Percentiles rank a stretch among this genome's conserved stretches.
Conservation (phyloP, 2,888 invertebrate species). For the Endomychus coccineus region DNA sequence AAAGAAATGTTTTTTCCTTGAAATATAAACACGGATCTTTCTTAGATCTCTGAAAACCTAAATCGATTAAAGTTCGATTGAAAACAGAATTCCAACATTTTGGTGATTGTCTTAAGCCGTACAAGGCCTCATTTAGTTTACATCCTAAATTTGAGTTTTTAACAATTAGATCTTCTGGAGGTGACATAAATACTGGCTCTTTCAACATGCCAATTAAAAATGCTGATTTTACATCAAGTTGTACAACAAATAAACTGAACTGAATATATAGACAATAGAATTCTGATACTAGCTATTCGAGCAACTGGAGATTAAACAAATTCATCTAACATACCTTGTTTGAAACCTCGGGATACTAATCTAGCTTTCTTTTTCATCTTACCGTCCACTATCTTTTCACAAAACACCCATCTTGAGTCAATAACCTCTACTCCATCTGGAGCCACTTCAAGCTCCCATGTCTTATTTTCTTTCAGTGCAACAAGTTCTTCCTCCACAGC, state of each 20-base stretch:
- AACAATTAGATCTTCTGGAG: slow-evolving; percentile 4
- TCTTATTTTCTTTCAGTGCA: slow-evolving; percentile 19
- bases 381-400: slow-evolving; percentile 19
- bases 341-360: slow-evolving; percentile 23
- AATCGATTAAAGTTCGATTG: slow-evolving; percentile 11
- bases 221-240: slow-evolving; percentile 19
- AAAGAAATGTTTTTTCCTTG: slow-evolving; percentile 14
- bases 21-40: slow-evolving; percentile 23
- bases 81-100: slow-evolving; percentile 21
- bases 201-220: slow-evolving; percentile 14
- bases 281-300: slow-evolving; percentile 21
- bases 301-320: slow-evolving; percentile 24
- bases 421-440: slow-evolving; percentile 18
- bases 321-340: slow-evolving; percentile 16
- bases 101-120: slow-evolving; percentile 19
- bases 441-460: slow-evolving; percentile 19
- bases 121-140: slow-evolving; percentile 18
- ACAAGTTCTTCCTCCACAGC: slow-evolving; percentile 20
- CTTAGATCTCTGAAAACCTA: slow-evolving; percentile 19
- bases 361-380: slow-evolving; percentile 18
- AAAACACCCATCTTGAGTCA: slow-evolving; percentile 22
- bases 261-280: slow-evolving; percentile 18
- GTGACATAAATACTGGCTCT: slow-evolving; percentile 6
- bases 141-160: slow-evolving; percentile 11
- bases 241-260: slow-evolving; percentile 14